Conservation (phyloP, 1,140 invertebrate species). For the Drosophila chauvacae region DNA sequence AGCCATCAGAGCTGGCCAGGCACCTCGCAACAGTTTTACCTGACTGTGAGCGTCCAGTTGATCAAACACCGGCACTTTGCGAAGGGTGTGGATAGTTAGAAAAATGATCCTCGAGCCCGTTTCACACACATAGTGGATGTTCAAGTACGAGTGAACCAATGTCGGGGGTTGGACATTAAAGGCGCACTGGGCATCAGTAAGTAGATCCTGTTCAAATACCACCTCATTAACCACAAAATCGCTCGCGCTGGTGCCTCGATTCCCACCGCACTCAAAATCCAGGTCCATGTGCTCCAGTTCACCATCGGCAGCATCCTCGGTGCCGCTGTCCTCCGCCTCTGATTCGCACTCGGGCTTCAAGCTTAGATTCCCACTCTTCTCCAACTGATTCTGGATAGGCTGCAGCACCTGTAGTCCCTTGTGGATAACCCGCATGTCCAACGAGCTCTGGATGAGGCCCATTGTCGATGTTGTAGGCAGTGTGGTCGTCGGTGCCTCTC, state of each 20-base stretch:
- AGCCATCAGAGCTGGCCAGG: constrained; percentile 97
- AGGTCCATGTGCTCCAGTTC: constrained; percentile 61
- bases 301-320: constrained; percentile 62
- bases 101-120: constrained; percentile 95
- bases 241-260: constrained; percentile 48
- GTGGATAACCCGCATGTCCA: constrained; percentile 89
- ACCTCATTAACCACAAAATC: constrained; percentile 77
- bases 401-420: constrained; percentile 92
- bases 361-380: constrained; percentile 49
- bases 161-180: constrained; percentile 94
- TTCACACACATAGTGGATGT: constrained; percentile 96
- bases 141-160: constrained; percentile 92
- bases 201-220: constrained; percentile 86
- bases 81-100: constrained; percentile 94
- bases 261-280: constrained; percentile 60
- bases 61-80: constrained; percentile 93
- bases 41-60: constrained; percentile 93
- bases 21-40: constrained; percentile 92
- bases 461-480: constrained; percentile 68
- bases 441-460: constrained; percentile 85
- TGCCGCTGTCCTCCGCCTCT: constrained; percentile 72
- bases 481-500: constrained; percentile 27
- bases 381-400: constrained; percentile 85
- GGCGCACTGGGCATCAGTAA: constrained; percentile 88
- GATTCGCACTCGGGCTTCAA: constrained; percentile 69